These are phyloP conservation scores for Clivina fossor DNA, from an alignment of 2,888 invertebrate genomes.

Conservation along the genomic window DNA sequence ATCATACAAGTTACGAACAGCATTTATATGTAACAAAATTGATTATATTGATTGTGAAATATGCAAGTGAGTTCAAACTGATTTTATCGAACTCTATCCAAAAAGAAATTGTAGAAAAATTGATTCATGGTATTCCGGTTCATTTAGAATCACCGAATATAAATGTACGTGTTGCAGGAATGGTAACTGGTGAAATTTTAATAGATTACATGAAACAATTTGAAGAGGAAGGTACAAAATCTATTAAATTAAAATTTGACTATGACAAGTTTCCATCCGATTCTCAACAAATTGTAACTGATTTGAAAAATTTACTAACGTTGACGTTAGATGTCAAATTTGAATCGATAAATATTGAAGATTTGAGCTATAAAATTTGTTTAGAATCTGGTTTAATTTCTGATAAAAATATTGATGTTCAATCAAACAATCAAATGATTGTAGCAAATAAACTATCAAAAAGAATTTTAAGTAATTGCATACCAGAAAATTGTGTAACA, in stretches of 20 bases:
- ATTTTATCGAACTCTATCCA: conserved; percentile 44
- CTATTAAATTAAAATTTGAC: conserved; percentile 65
- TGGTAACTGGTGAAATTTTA: conserved; percentile 71
- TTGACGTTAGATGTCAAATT: conserved; percentile 38
- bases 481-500: conserved; percentile 35
- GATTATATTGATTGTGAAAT: conserved; percentile 61
- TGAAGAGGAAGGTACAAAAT: conserved; percentile 50
- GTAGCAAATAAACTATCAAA: not conserved
- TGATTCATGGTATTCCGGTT: conserved; percentile 67
- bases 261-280: conserved; percentile 60
- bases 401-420: not conserved
- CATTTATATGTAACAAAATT: conserved; percentile 71
- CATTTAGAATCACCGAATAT: conserved; percentile 68
- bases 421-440: too few species aligned
- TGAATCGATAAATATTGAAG: conserved; percentile 17
- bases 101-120: conserved; percentile 54
- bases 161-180: conserved; percentile 67
- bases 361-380: conserved; percentile 1
- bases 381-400: not conserved
- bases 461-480: not conserved
- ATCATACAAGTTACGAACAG: conserved; percentile 66
- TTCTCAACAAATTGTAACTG: conserved; percentile 55
- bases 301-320: conserved; percentile 53
- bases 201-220: conserved; percentile 56
- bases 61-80: conserved; percentile 51